Percentiles rank a stretch among this genome's conserved stretches.
These are phyloP conservation scores for Gastracanthus pulcherrimus DNA, from an alignment of 2,888 invertebrate species.

Conservation along the genomic window DNA sequence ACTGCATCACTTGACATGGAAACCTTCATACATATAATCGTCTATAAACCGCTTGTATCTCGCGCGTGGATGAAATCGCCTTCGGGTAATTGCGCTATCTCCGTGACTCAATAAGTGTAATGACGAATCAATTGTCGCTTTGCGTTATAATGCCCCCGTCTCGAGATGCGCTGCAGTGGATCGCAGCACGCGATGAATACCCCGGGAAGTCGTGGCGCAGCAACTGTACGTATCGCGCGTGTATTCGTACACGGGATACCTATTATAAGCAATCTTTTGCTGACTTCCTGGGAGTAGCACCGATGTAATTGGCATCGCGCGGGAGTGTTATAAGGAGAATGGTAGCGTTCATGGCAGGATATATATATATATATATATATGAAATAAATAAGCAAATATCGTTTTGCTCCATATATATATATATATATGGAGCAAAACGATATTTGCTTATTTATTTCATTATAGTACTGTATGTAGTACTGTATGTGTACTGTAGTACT, in stretches of 20 bases:
- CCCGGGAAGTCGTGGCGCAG: background rate
- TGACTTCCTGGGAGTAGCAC: background rate
- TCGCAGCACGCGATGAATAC: background rate
- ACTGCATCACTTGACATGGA: background rate
- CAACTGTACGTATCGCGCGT: background rate
- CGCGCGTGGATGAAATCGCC: conserved; percentile 56
- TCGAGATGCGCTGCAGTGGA: background rate
- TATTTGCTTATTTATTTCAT: no score
- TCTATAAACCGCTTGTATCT: background rate
- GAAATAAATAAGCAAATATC: no score
- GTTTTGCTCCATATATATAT: no score
- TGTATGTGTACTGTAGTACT: no score
- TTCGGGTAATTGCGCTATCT: conserved; percentile 61
- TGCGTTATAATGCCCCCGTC: no score
- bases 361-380: no score
- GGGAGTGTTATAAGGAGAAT: background rate
- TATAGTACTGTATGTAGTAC: no score
- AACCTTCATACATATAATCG: background rate
- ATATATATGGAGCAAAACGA: no score
- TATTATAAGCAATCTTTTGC: no score
- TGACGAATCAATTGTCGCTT: conserved; percentile 68
- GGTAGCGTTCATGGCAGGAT: no score
- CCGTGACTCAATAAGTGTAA: conserved; percentile 65
- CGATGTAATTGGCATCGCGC: background rate
- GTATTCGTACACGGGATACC: no score